Evolutionary conservation across 2,888 invertebrate genomes (phyloP).

Genomic region (Nomada ferruginata): DNA sequence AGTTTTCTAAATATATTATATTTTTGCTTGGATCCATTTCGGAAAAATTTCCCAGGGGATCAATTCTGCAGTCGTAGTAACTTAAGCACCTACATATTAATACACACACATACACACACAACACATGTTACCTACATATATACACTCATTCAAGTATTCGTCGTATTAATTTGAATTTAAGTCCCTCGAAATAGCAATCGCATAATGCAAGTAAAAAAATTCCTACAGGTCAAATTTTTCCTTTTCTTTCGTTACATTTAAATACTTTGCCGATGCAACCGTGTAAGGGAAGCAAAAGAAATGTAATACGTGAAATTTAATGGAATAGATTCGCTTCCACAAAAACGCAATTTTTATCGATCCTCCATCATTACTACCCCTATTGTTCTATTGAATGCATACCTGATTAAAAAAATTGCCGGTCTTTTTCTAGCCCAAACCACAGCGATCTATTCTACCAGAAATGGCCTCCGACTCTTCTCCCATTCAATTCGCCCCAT

Average conservation of each 20-base stretch:
- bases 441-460: slow-evolving; percentile 6
- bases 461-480: slow-evolving; percentile 10
- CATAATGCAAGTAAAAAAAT: too few species aligned
- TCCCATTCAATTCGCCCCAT: background rate
- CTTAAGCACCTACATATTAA: background rate
- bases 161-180: too few species aligned
- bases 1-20: background rate
- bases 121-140: too few species aligned
- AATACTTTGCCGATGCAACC: too few species aligned
- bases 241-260: too few species aligned
- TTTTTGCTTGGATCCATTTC: background rate
- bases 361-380: slow-evolving; percentile 2
- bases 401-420: slow-evolving; percentile 13
- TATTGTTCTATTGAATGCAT: slow-evolving; percentile 21
- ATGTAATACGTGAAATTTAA: background rate
- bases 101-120: too few species aligned
- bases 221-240: too few species aligned
- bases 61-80: background rate
- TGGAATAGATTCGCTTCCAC: background rate
- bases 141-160: too few species aligned
- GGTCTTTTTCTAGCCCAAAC: background rate
- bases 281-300: too few species aligned
- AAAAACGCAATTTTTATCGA: background rate
- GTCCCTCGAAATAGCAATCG: too few species aligned
- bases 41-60: background rate